These are phyloP conservation scores for Gavialis gangeticus DNA, from an alignment of 2,113 vertebrate species.

Conservation along the genomic window DNA sequence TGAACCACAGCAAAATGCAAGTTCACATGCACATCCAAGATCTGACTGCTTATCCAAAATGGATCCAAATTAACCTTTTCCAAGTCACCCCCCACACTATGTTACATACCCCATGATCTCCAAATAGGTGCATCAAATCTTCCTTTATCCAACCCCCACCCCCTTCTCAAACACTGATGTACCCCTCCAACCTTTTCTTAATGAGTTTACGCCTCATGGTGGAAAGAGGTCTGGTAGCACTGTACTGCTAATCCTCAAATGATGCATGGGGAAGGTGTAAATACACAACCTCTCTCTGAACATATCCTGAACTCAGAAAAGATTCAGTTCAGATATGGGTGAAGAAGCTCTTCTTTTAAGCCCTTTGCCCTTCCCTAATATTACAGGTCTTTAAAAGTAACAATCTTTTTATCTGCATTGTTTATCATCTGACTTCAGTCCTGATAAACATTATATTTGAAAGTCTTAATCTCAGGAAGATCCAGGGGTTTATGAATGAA, in stretches of 20 bases:
- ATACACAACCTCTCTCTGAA: not conserved
- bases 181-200: not conserved
- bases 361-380: not conserved
- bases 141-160: not conserved
- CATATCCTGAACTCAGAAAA: too few species aligned
- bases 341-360: not conserved
- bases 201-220: not conserved
- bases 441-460: not conserved
- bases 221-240: not conserved
- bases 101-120: not conserved
- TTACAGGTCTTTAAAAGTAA: not conserved
- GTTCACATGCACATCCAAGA: not conserved
- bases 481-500: not conserved
- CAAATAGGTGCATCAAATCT: fast-evolving
- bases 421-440: not conserved
- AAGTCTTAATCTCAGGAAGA: not conserved
- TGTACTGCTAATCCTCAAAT: not conserved
- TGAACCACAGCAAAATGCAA: not conserved
- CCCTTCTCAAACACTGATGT: not conserved
- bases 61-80: not conserved
- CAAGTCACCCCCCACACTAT: not conserved
- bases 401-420: not conserved
- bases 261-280: not conserved
- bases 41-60: not conserved
- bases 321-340: not conserved